Evolutionary conservation across 2,888 invertebrate genomes (phyloP), one percentile per base, ranked within the genome.

Genomic region (Luperina nickerlii): DNA sequence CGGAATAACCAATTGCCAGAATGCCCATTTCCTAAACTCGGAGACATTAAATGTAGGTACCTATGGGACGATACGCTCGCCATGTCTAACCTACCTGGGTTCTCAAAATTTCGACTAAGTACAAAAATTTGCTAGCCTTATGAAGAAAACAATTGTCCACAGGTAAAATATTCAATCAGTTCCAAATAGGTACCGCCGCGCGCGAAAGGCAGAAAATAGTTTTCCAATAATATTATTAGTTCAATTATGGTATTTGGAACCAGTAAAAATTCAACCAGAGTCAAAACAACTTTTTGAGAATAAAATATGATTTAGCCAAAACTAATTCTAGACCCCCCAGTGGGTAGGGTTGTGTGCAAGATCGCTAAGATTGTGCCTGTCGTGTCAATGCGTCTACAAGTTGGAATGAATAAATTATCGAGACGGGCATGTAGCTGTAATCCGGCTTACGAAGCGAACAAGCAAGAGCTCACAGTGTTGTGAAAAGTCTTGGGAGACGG

Each of bases 351-450:
- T 48, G 54, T 24, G 77, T 76, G 42, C 57, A 51, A 82, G 66
- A 67, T 68, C 38, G 38, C 54, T 15, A 57, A 63, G 54, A 77
- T 83, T 63, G 45, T 38, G 78, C 45, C 62, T 62, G 84, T 82
- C 83, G 76, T 74, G 69, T 81, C 66, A 62, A 76, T 74, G 73
- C 66, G 66, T 65, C 24, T 70, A 81, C 76, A 85, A 74, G 72
- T 85, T 69, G 4, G 27, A 69, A 82, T 76, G 83, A 85, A 83
- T 83, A 83, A 85, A 83, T 85, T 83, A 83, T 73, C 65, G 73
- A 66, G 75, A 54, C 51, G 60, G 27, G 63, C 68, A 70, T 85
- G 83, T 82, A 76, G 72, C 27, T 81, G 32, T 82, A 83, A 82
- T 77, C 86, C 86, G 71, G 70, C 73, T 82, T 86, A 82, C 73